Evolutionary conservation across 2,888 invertebrate genomes (phyloP).

Genomic region (Nephrocerus scutellatus): DNA sequence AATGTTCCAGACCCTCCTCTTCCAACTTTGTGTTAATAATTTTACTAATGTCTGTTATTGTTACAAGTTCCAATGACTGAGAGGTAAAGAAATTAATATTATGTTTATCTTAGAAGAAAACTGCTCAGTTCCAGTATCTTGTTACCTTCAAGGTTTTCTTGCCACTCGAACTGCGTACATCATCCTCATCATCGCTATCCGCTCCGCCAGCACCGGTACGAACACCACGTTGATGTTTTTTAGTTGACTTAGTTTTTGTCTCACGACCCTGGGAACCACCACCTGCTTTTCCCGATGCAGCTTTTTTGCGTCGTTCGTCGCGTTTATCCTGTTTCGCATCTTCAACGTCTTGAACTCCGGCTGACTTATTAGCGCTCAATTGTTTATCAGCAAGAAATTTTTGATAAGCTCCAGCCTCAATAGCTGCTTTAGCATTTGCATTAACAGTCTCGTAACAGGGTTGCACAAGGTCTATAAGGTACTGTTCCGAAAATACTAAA

Average conservation of each 20-base stretch:
- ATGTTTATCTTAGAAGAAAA: constrained; percentile 18
- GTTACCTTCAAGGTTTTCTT: constrained; percentile 33
- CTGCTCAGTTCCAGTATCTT: constrained; percentile 14
- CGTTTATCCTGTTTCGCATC: constrained; percentile 58
- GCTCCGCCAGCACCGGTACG: constrained; percentile 53
- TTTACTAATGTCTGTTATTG: constrained; percentile 59
- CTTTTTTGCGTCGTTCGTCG: constrained; percentile 84
- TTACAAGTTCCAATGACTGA: constrained; percentile 57
- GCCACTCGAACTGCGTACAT: constrained; percentile 47
- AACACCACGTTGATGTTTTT: constrained; percentile 60
- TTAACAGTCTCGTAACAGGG: constrained; percentile 61
- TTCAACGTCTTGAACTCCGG: constrained; percentile 39
- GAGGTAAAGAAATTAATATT: constrained; percentile 4
- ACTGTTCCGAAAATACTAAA: constrained; percentile 58
- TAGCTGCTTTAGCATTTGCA: constrained; percentile 59
- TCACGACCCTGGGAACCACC: constrained; percentile 91
- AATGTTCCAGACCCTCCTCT: constrained; percentile 66
- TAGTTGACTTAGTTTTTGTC: constrained; percentile 89
- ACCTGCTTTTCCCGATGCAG: constrained; percentile 78
- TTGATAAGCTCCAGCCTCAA: constrained; percentile 69
- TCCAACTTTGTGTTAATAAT: constrained; percentile 57
- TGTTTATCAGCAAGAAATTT: constrained; percentile 64
- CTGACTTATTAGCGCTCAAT: constrained; percentile 32
- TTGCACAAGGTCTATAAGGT: constrained; percentile 61
- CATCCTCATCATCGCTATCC: constrained; percentile 63